Conservation (phyloP, 2,797 vertebrate genomes). For the Coilia nasus region DNA sequence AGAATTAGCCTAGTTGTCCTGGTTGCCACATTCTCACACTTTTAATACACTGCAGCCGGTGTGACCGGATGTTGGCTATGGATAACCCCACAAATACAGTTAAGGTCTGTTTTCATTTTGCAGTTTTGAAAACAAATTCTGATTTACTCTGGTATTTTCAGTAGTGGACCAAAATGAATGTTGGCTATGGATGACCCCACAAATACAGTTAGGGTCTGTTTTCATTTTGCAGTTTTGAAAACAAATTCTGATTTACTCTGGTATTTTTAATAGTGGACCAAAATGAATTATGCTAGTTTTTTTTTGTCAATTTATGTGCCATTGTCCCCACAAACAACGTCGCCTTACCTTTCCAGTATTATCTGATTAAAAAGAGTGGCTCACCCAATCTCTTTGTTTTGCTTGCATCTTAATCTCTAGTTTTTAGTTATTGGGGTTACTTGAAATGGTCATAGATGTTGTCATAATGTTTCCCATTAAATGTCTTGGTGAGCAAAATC, state of each 20-base stretch:
- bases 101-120: too few species aligned
- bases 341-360: too few species aligned
- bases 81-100: not conserved
- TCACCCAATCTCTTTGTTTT: not conserved
- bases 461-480: too few species aligned
- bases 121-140: not conserved
- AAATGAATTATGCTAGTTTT: too few species aligned
- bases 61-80: not conserved
- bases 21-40: not conserved
- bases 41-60: not conserved
- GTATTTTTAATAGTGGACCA: not conserved
- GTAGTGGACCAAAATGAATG: not conserved
- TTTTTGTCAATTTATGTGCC: not conserved
- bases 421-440: not conserved
- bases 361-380: not conserved
- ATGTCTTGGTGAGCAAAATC: too few species aligned
- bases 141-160: not conserved
- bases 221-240: too few species aligned
- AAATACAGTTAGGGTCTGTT: not conserved
- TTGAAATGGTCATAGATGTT: not conserved
- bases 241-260: not conserved
- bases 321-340: not conserved
- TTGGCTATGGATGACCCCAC: not conserved
- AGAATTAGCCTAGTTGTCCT: not conserved
- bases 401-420: not conserved